These are phyloP conservation scores for Hydrolagus affinis DNA, from an alignment of 2,113 vertebrate genomes.

Conservation along the genomic window DNA sequence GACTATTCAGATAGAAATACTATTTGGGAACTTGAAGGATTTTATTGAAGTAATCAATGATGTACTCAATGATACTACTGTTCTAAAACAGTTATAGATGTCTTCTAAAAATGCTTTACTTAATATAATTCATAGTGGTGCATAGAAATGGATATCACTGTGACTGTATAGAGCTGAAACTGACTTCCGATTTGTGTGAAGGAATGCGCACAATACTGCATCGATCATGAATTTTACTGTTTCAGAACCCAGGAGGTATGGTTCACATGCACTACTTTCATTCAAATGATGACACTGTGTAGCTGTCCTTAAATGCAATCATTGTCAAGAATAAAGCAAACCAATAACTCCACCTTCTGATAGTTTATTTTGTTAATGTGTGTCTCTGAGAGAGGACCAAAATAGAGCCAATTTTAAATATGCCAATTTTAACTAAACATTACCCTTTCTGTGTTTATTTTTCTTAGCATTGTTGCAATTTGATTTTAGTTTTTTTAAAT, in stretches of 20 bases:
- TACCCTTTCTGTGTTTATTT: neutral
- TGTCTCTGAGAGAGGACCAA: neutral
- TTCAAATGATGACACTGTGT: neutral
- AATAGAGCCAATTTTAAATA: neutral
- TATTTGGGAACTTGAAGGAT: neutral
- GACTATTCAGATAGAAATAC: neutral
- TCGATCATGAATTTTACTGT: neutral
- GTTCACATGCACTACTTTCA: neutral
- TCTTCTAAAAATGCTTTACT: neutral
- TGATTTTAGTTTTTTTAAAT: neutral
- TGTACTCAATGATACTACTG: neutral
- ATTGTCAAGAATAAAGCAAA: neutral
- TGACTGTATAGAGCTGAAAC: neutral
- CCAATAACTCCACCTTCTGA: neutral
- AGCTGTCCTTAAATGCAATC: neutral
- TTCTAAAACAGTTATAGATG: neutral
- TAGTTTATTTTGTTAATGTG: constrained; percentile 10
- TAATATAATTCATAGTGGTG: neutral
- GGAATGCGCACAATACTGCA: no score
- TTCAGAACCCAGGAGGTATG: neutral
- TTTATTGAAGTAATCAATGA: neutral
- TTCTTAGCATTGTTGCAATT: neutral
- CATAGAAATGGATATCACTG: constrained; percentile 16
- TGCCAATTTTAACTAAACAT: constrained; percentile 4
- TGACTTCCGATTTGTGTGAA: neutral